Evolutionary conservation across 1,140 invertebrate genomes (phyloP).

Genomic region (Drosophila eugracilis): DNA sequence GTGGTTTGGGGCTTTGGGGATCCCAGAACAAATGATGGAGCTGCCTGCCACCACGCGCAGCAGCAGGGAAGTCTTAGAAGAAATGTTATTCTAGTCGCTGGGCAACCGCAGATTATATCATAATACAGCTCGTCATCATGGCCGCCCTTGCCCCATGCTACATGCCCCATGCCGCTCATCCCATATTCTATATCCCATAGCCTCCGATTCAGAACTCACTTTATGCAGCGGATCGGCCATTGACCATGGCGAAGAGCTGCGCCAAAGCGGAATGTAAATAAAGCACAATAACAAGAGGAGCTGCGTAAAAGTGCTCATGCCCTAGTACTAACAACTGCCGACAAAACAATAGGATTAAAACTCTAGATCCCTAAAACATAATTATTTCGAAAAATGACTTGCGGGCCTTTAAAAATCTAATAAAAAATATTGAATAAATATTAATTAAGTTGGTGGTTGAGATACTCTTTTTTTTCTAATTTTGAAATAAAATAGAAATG

Average conservation of each 20-base stretch:
- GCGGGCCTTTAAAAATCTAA: no score
- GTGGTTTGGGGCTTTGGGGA: conserved; percentile 12
- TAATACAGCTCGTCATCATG: conserved; percentile 52
- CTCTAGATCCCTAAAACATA: no score
- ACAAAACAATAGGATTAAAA: not conserved
- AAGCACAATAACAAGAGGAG: conserved; percentile 66
- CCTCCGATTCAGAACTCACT: conserved; percentile 1
- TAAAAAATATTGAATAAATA: no score
- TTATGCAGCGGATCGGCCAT: conserved; percentile 60
- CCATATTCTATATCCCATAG: not conserved
- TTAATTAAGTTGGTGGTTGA: no score
- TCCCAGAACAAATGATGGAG: conserved; percentile 31
- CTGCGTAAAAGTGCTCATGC: conserved; percentile 45
- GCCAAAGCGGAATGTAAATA: conserved; percentile 75
- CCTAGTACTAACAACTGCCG: conserved; percentile 18
- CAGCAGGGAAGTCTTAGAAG: conserved; percentile 44
- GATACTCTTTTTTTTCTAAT: no score
- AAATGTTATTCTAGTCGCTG: conserved; percentile 40
- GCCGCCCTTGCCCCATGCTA: conserved; percentile 1
- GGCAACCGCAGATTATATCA: conserved; percentile 75
- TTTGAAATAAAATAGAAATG: no score
- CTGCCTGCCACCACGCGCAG: conserved; percentile 7
- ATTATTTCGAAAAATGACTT: no score
- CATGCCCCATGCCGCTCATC: not conserved
- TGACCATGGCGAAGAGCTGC: conserved; percentile 76